Conservation (phyloP, 2,113 vertebrate genomes). For the Lepisosteus osseus region DNA sequence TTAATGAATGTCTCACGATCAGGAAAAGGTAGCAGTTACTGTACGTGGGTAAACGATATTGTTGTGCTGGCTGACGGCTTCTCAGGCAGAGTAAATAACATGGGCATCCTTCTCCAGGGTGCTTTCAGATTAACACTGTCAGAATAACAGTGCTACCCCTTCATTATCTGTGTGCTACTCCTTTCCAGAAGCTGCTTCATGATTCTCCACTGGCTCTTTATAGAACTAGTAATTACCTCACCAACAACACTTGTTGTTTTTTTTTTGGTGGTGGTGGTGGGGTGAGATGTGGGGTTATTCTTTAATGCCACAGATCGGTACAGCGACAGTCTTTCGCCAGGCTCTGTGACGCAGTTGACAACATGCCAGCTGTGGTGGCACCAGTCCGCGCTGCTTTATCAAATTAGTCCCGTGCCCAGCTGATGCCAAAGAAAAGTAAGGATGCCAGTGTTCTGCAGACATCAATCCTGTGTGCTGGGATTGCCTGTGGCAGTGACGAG, state of each 20-base stretch:
- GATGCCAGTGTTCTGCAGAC: constrained; percentile 38
- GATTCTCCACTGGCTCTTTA: constrained; percentile 58
- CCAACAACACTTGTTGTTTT: not conserved
- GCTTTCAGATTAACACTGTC: constrained; percentile 71
- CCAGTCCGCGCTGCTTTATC: constrained; percentile 35
- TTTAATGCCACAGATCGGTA: constrained; percentile 11
- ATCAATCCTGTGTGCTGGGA: constrained; percentile 44
- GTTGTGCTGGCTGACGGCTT: constrained; percentile 50
- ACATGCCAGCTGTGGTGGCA: constrained; percentile 35
- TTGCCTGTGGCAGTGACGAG: constrained; percentile 21
- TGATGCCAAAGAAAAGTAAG: constrained; percentile 57
- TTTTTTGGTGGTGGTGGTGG: too few species aligned
- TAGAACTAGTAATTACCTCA: constrained; percentile 66
- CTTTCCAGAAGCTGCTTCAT: constrained; percentile 55
- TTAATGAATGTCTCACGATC: too few species aligned
- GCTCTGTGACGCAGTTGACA: constrained; percentile 45
- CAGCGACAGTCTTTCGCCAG: constrained; percentile 39
- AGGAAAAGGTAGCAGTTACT: not conserved
- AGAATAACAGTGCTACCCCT: constrained; percentile 65
- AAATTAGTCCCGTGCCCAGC: constrained; percentile 55
- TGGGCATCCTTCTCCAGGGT: constrained; percentile 30
- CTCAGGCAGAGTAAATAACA: constrained; percentile 45
- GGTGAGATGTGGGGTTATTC: too few species aligned
- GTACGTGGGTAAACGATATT: constrained; percentile 36
- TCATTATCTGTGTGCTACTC: constrained; percentile 69